Base-by-base conservation (phyloP, 2,888 invertebrate genomes). In the Drosophila hawaiiensis region DNA sequence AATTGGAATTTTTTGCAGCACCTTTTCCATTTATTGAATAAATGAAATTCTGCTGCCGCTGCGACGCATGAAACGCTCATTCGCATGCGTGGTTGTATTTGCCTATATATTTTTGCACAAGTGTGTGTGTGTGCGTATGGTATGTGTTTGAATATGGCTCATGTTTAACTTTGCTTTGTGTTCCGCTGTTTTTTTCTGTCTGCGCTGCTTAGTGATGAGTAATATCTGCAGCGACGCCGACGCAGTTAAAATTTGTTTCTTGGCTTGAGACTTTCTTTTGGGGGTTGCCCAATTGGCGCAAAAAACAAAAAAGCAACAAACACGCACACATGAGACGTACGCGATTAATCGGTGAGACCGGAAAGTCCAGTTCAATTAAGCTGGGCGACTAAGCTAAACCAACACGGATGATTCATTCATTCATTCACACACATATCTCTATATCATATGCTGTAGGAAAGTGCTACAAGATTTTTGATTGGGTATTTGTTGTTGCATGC, bases 291-390 rank as follows among this genome's bases (percentile, higher is more conserved):
- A 81, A 70, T 73, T 81, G 78, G 64, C 65, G 59, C 63, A 73
- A 61, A 61, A 68, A 47, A 39, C 12, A 7, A 14, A 55, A 56
- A 41, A 56, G 37, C 33, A 16, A 39, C 19, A 71, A 4, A 33
- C 19, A 72, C 41, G 58, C 55, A 59, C 28, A 37, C 10, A 56
- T 61, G 56, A 61, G 28, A 31, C 56, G 31, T 16, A 72, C 58
- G 60, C 63, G 59, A 55, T 68, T 70, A 59, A 35, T 62, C 37
- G 28, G 29, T 16, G 41, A 66, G 73, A 82, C 79, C 84, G 82
- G 84, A 84, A 79, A 82, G 76, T 74, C 77, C 68, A 78, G 76
- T 76, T 84, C 77, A 81, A 81, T 82, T 78, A 67, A 69, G 68
- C 47, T 47, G 68, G 37, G 29, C 63, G 64, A 70, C 74, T 74